Evolutionary conservation across 2,888 invertebrate genomes (phyloP).

Genomic region (Heliconius erato): DNA sequence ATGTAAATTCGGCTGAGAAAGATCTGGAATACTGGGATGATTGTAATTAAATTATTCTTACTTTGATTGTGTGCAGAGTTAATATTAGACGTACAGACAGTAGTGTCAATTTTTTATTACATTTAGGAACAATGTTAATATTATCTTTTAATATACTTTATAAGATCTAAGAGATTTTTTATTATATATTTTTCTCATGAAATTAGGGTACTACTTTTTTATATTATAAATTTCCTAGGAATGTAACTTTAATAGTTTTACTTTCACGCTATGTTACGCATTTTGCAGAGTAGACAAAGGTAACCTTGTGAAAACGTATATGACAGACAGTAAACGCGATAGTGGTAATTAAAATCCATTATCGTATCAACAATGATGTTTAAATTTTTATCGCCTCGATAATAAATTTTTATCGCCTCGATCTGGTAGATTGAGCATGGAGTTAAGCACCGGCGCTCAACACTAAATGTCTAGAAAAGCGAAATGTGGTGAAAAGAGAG

Average conservation of each 20-base stretch:
- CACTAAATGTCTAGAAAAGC: neutral
- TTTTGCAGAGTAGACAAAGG: too few relatives aligned
- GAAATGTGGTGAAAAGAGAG: too few relatives aligned
- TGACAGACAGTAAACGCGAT: too few relatives aligned
- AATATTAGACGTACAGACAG: slow-evolving; percentile 18
- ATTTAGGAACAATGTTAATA: neutral
- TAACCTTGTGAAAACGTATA: too few relatives aligned
- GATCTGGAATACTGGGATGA: slow-evolving; percentile 40
- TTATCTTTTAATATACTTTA: slow-evolving; percentile 21
- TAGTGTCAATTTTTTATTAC: slow-evolving; percentile 27
- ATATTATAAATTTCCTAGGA: too few relatives aligned
- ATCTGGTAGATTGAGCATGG: neutral
- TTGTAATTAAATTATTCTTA: slow-evolving; percentile 43
- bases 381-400: neutral
- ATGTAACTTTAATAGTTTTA: too few relatives aligned
- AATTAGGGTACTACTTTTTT: neutral
- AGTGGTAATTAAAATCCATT: too few relatives aligned
- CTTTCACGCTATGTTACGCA: too few relatives aligned
- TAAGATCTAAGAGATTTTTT: neutral
- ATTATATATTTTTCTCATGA: neutral
- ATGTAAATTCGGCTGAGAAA: slow-evolving; percentile 46
- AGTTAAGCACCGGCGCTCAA: neutral
- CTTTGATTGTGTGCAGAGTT: slow-evolving; percentile 33
- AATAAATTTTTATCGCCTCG: neutral
- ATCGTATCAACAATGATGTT: too few relatives aligned